Conservation (phyloP, 2,888 invertebrate genomes). For the Tridacna crocea region DNA sequence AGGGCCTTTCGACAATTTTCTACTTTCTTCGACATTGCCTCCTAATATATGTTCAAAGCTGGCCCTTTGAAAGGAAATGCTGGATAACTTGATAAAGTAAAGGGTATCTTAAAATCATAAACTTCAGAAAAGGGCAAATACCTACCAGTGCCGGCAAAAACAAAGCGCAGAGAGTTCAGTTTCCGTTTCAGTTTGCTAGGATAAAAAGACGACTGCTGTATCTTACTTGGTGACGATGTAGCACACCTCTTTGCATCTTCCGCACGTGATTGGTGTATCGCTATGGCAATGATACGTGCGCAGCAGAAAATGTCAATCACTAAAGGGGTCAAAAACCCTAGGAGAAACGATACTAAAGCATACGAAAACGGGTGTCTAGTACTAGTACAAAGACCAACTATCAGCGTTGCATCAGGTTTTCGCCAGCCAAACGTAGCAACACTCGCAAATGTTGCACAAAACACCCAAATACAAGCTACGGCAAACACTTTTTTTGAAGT, state of each 20-base stretch:
- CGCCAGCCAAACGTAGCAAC: conserved; percentile 74
- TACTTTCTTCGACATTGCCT: too few relatives aligned
- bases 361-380: conserved; percentile 55
- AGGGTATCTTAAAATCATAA: too few relatives aligned
- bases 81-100: too few relatives aligned
- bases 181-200: conserved; percentile 59
- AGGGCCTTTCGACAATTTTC: too few relatives aligned
- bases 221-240: conserved; percentile 34
- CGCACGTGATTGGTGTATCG: conserved; percentile 62
- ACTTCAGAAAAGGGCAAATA: not conserved
- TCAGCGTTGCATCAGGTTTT: conserved; percentile 71
- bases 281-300: conserved; percentile 65
- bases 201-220: conserved; percentile 29
- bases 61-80: too few relatives aligned
- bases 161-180: conserved; percentile 54
- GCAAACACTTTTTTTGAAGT: conserved; percentile 51
- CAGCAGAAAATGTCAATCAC: conserved; percentile 67
- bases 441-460: conserved; percentile 65
- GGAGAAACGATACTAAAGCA: conserved; percentile 60
- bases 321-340: conserved; percentile 65
- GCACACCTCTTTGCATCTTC: conserved; percentile 58
- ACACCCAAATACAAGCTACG: conserved; percentile 65
- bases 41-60: too few relatives aligned
- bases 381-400: conserved; percentile 65
- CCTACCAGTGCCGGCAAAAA: conserved; percentile 59